These are phyloP conservation scores for Ranitomeya variabilis DNA, from an alignment of 2,113 vertebrate genomes.

Conservation along the genomic window DNA sequence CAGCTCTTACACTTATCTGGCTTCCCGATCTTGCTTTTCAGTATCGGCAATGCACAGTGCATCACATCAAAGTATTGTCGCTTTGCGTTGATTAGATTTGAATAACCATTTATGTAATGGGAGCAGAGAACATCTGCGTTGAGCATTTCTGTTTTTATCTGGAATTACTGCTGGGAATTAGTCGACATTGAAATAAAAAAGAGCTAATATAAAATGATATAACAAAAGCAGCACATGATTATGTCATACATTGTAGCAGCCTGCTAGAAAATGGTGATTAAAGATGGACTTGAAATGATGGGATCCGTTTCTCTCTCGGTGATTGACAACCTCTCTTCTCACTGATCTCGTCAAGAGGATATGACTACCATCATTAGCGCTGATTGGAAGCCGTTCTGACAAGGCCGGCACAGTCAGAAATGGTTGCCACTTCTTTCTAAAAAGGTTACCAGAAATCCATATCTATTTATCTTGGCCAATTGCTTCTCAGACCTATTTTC, in stretches of 20 bases:
- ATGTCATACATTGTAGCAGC: conserved; percentile 34
- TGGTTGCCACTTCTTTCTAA: conserved; percentile 44
- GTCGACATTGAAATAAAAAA: conserved; percentile 5
- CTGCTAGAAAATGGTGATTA: conserved; percentile 51
- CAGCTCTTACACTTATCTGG: conserved; percentile 1
- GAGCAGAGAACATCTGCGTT: conserved; percentile 7
- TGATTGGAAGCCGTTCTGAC: conserved; percentile 73
- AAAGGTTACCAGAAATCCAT: conserved; percentile 53
- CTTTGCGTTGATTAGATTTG: conserved; percentile 45
- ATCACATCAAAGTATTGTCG: conserved; percentile 38
- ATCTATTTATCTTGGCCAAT: conserved; percentile 56
- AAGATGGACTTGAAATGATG: conserved; percentile 39
- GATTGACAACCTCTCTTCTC: conserved; percentile 76
- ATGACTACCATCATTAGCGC: conserved; percentile 69
- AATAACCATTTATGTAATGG: conserved; percentile 47
- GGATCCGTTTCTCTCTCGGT: conserved; percentile 66
- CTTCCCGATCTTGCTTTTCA: not conserved
- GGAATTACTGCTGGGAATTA: conserved; percentile 46
- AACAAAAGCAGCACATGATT: conserved; percentile 51
- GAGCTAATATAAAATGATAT: conserved; percentile 24
- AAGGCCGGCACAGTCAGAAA: conserved; percentile 59
- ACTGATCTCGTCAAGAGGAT: conserved; percentile 72
- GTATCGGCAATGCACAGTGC: not conserved
- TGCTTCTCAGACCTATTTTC: conserved; percentile 51
- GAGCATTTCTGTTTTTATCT: conserved; percentile 20